Percentiles rank a stretch among this genome's conserved stretches.
Evolutionary conservation across 2,888 invertebrate genomes (phyloP).

Genomic region (Macroteleia sp.): DNA sequence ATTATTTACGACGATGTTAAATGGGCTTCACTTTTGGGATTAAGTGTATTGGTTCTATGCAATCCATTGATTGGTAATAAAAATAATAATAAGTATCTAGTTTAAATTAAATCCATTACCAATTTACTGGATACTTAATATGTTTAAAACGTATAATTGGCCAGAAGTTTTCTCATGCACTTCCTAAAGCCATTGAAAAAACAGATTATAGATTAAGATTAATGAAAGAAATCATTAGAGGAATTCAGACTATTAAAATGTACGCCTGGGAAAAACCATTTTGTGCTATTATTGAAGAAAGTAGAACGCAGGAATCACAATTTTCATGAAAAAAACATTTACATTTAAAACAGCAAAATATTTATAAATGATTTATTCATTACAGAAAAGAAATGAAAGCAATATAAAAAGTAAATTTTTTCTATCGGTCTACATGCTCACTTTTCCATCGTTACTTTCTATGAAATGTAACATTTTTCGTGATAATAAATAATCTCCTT

Average conservation of each 20-base stretch:
- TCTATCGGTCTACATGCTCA: too few relatives aligned
- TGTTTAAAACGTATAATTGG: constrained; percentile 23
- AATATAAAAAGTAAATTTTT: constrained; percentile 84
- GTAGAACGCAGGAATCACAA: constrained; percentile 84
- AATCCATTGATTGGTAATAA: constrained; percentile 83
- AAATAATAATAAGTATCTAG: background rate
- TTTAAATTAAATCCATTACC: background rate
- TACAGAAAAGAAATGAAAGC: constrained; percentile 84
- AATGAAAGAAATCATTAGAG: constrained; percentile 95
- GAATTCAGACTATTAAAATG: constrained; percentile 95
- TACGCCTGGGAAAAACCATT: constrained; percentile 95
- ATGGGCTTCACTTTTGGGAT: constrained; percentile 85
- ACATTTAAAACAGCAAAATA: too few relatives aligned
- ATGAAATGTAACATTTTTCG: too few relatives aligned
- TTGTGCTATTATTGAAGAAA: constrained; percentile 86
- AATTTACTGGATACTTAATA: too few relatives aligned
- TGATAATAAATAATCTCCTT: too few relatives aligned
- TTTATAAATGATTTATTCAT: background rate
- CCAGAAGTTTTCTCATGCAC: constrained; percentile 19
- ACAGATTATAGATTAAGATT: constrained; percentile 94
- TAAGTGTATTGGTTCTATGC: constrained; percentile 71
- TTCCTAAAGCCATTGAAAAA: constrained; percentile 88
- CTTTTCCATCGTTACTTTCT: too few relatives aligned
- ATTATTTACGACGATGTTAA: constrained; percentile 85
- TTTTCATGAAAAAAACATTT: too few relatives aligned